Conservation (phyloP, 1,140 invertebrate genomes). For the Helicorthomorpha holstii region DNA sequence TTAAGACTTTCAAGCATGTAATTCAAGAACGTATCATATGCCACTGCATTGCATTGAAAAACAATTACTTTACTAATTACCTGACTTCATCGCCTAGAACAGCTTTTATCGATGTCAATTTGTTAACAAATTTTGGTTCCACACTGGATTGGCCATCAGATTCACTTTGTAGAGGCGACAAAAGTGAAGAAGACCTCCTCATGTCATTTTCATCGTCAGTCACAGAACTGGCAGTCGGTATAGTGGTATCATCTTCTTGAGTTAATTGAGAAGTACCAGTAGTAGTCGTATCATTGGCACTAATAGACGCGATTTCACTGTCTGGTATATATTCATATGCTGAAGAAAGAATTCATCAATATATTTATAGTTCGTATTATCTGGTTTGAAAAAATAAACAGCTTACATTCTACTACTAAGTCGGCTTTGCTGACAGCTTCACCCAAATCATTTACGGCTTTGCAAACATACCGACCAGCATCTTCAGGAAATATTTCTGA, state of each 20-base stretch:
- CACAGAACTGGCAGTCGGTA: conserved; percentile 52
- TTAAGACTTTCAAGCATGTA: too few species aligned
- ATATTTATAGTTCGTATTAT: too few species aligned
- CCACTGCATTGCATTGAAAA: too few species aligned
- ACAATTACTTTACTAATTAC: neutral
- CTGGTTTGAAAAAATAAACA: neutral
- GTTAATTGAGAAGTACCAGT: conserved; percentile 22
- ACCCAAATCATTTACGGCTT: conserved; percentile 66
- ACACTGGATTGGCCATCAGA: neutral
- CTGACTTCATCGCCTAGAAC: neutral
- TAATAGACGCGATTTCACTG: conserved; percentile 53
- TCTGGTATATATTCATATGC: conserved; percentile 85
- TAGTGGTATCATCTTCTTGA: conserved; percentile 26
- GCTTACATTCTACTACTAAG: conserved; percentile 62
- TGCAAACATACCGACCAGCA: conserved; percentile 66
- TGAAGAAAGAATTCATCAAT: too few species aligned
- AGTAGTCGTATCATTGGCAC: conserved; percentile 9
- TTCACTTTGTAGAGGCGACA: neutral
- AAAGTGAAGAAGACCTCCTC: neutral
- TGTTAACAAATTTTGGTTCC: neutral
- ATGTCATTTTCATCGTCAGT: conserved; percentile 34
- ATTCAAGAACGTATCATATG: too few species aligned
- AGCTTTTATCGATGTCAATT: neutral
- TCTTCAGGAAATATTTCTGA: conserved; percentile 88
- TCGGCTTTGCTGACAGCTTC: conserved; percentile 60